Conservation (phyloP, 2,113 vertebrate genomes). For the Eublepharis macularius region DNA sequence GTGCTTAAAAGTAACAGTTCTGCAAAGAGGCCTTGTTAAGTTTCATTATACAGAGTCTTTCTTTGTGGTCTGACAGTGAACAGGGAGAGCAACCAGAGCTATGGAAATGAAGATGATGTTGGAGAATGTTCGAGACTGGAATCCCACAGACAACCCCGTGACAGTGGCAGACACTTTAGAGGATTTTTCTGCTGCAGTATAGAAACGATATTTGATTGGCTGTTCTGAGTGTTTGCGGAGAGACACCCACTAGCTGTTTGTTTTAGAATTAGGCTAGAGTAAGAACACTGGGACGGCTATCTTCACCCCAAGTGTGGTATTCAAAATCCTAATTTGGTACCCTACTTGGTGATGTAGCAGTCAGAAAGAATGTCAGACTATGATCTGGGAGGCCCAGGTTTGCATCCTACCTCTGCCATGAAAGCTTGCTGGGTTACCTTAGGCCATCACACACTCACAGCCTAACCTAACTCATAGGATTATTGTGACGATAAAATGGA, state of each 20-base stretch:
- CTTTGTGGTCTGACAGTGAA: slow-evolving; percentile 27
- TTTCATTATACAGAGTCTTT: slow-evolving; percentile 30
- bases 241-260: slow-evolving; percentile 13
- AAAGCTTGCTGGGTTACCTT: too few relatives aligned
- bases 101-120: slow-evolving; percentile 61
- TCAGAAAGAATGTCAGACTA: too few relatives aligned
- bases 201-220: neutral
- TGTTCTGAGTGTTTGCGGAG: slow-evolving; percentile 4
- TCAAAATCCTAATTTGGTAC: too few relatives aligned
- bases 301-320: neutral
- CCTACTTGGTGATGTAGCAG: too few relatives aligned
- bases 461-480: too few relatives aligned
- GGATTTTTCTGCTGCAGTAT: slow-evolving; percentile 17
- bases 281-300: slow-evolving; percentile 17
- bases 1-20: slow-evolving; percentile 34
- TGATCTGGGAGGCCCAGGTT: too few relatives aligned
- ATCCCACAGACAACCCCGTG: neutral
- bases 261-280: slow-evolving; percentile 23
- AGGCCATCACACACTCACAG: too few relatives aligned
- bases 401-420: too few relatives aligned
- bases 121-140: slow-evolving; percentile 50
- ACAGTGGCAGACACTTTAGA: neutral
- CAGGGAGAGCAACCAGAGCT: slow-evolving; percentile 40
- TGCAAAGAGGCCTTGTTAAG: neutral
- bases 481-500: slow-evolving; percentile 10